Evolutionary conservation across 2,797 vertebrate genomes (phyloP).

Genomic region (Monodelphis domestica): DNA sequence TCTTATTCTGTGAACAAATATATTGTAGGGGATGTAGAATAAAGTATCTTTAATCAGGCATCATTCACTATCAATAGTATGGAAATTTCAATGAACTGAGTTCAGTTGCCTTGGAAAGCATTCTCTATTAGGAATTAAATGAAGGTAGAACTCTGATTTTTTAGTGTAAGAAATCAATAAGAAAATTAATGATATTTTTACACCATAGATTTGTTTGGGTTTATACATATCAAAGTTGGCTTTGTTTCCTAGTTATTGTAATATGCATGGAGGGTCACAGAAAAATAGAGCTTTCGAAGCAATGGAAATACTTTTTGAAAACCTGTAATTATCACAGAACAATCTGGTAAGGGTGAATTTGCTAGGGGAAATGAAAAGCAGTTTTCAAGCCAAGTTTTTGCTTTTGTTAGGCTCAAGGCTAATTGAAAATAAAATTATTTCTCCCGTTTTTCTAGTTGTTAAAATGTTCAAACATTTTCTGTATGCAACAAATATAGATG

Average conservation of each 20-base stretch:
- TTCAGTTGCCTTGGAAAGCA: background rate
- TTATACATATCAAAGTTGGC: slow-evolving; percentile 74
- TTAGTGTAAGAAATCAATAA: slow-evolving; percentile 69
- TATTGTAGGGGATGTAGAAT: background rate
- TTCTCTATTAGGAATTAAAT: background rate
- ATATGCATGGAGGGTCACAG: slow-evolving; percentile 68
- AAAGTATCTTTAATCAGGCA: background rate
- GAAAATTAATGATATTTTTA: slow-evolving; percentile 33
- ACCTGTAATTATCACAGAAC: slow-evolving; percentile 70
- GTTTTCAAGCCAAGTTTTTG: slow-evolving; percentile 71
- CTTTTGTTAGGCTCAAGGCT: slow-evolving; percentile 68
- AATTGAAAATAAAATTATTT: slow-evolving; percentile 75
- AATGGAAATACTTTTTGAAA: slow-evolving; percentile 71
- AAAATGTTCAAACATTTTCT: slow-evolving; percentile 55
- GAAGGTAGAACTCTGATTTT: slow-evolving; percentile 62
- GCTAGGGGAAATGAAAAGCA: slow-evolving; percentile 67
- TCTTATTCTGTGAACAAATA: background rate
- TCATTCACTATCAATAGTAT: background rate
- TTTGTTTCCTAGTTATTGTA: slow-evolving; percentile 78
- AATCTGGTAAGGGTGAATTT: slow-evolving; percentile 59
- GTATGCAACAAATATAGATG: slow-evolving; percentile 37
- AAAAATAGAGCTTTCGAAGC: slow-evolving; percentile 76
- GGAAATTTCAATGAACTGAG: background rate
- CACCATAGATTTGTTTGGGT: slow-evolving; percentile 45
- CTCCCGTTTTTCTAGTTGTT: slow-evolving; percentile 50